Evolutionary conservation across 2,797 vertebrate species (phyloP).

Genomic region (Antrozous pallidus): DNA sequence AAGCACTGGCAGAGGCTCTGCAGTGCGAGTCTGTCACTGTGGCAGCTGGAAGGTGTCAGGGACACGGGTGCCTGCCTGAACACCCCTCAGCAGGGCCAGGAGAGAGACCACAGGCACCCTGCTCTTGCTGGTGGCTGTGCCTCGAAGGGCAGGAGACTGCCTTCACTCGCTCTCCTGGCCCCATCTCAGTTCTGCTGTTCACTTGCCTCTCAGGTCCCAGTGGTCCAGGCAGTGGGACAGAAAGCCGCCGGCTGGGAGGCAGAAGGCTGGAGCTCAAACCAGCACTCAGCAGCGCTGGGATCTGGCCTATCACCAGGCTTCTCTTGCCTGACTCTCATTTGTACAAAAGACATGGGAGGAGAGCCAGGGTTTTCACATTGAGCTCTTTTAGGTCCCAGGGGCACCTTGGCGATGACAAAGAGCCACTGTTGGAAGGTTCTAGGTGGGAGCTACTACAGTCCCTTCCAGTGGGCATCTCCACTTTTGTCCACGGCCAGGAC

Average conservation of each 20-base stretch:
- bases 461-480: background rate
- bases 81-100: background rate
- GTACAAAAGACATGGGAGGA: background rate
- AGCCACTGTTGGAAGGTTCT: no score
- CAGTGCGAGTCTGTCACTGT: background rate
- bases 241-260: rapidly evolving
- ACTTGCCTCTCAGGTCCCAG: background rate
- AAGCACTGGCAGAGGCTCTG: background rate
- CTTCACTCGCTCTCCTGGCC: background rate
- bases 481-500: background rate
- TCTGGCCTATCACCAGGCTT: background rate
- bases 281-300: no score
- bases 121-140: background rate
- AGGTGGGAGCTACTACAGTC: background rate
- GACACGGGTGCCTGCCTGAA: background rate
- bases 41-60: background rate
- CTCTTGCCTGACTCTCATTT: background rate
- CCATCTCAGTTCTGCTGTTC: background rate
- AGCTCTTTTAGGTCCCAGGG: background rate
- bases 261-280: background rate
- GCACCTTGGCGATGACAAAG: background rate
- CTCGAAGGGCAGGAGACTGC: background rate
- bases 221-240: rapidly evolving
- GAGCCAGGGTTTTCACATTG: background rate
- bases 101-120: background rate